phyloP scores from a whole-genome alignment of 2,113 vertebrate genomes.

The Pristiophorus japonicus region DNA sequence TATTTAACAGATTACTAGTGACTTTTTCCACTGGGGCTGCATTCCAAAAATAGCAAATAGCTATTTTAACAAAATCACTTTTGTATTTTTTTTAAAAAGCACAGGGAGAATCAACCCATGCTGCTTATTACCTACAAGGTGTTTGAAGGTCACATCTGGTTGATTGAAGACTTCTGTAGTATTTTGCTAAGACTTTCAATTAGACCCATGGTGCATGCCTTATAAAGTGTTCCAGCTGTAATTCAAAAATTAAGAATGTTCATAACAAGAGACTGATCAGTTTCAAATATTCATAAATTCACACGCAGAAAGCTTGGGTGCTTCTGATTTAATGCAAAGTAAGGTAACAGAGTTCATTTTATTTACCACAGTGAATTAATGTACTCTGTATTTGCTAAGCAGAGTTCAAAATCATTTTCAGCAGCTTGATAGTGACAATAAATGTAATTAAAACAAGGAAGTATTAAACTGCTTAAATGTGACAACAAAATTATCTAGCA shows the following conservation, averaged over 20 bases:
- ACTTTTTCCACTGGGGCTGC: background rate
- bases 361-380: background rate
- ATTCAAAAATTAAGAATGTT: constrained; percentile 6
- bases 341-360: background rate
- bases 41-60: background rate
- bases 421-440: background rate
- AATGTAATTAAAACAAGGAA: background rate
- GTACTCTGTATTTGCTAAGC: background rate
- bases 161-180: background rate
- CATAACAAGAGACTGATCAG: too few relatives aligned
- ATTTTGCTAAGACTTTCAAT: background rate
- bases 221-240: background rate
- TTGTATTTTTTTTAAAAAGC: background rate
- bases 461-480: background rate
- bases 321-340: background rate
- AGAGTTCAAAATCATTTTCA: background rate
- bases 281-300: background rate
- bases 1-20: background rate
- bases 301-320: background rate
- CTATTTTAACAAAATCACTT: background rate
- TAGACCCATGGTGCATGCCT: background rate
- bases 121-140: background rate
- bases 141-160: background rate
- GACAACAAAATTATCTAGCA: background rate
- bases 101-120: background rate